Evolutionary conservation across 2,888 invertebrate genomes (phyloP), one percentile per base, ranked within the genome.

Genomic region (Ctena decussata): DNA sequence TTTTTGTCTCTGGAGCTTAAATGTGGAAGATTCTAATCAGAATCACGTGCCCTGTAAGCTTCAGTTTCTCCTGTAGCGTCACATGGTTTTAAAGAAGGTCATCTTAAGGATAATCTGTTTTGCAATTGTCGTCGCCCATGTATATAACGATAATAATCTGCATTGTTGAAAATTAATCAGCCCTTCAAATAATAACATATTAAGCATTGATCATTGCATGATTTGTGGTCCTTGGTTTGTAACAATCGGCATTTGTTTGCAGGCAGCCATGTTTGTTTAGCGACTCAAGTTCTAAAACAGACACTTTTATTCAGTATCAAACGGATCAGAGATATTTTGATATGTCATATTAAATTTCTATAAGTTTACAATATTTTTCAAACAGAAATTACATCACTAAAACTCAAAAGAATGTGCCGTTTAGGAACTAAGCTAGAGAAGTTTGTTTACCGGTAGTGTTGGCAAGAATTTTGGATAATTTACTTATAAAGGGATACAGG

Each of bases 101-200:
- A 65, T 11, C 11, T 12, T 65, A 30, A 65, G 65, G 65, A 65
- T 65, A 65, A 65, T 35, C 65, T 65, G 35, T 65, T 35, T 65
- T 65, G 65, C 65, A 65, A 65, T 65, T 65, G 65, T 65, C 65
- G 65, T 35, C n/a, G n/a, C 65, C 65, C 65, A 65, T 30, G 65
- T 65, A 65, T 65, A 30, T 65, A 65, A 6, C 5, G 65, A 65
- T 65, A 65, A 35, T 65, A 65, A 65, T 65, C 65, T 11, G 15
- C 21, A 65, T 65, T 65, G 65, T 65, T 65, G 35, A 35, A 65
- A 30, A 30, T 65, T 65, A 65, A 65, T 65, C 32, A 65, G 65
- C 6, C 65, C 35, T 65, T 35, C 65, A 65, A 65, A 65, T 65
- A 65, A 65, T 65, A 65, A 65, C 65, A 65, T 35, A 35, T 65